phyloP scores from a whole-genome alignment of 2,797 vertebrate species.

The Anolis apletophallus region DNA sequence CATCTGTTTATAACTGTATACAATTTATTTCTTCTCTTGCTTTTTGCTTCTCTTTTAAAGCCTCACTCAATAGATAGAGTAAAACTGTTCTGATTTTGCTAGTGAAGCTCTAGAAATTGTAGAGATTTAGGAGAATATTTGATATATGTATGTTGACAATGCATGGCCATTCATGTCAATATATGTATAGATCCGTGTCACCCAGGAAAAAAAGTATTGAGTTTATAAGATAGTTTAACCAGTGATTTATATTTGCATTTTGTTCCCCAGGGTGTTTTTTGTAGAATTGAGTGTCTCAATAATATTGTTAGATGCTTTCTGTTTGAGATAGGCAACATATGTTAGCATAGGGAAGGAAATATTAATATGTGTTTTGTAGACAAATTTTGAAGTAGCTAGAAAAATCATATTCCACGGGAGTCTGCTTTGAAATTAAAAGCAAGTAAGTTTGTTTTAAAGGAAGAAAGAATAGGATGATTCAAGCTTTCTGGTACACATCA shows the following conservation, averaged over 20 bases:
- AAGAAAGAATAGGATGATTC: background rate
- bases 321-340: slow-evolving; percentile 50
- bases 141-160: slow-evolving; percentile 72
- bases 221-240: slow-evolving; percentile 70
- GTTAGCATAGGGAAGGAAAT: slow-evolving; percentile 60
- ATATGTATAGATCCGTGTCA: slow-evolving; percentile 72
- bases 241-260: slow-evolving; percentile 53
- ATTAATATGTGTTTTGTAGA: slow-evolving; percentile 69
- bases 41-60: slow-evolving; percentile 41
- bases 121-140: slow-evolving; percentile 69
- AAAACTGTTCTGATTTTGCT: slow-evolving; percentile 71
- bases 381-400: slow-evolving; percentile 50
- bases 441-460: slow-evolving; percentile 40
- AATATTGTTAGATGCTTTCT: slow-evolving; percentile 54
- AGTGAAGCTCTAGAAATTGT: slow-evolving; percentile 67
- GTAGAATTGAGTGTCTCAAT: slow-evolving; percentile 46
- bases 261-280: slow-evolving; percentile 40
- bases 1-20: slow-evolving; percentile 55
- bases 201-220: slow-evolving; percentile 72
- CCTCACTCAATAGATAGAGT: slow-evolving; percentile 31
- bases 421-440: slow-evolving; percentile 61
- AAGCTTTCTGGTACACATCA: background rate
- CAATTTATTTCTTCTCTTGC: slow-evolving; percentile 54
- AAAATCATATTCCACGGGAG: slow-evolving; percentile 59
- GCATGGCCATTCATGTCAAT: slow-evolving; percentile 70